These are phyloP conservation scores for Asbolus verrucosus DNA, from an alignment of 1,140 invertebrate species.

Conservation along the genomic window DNA sequence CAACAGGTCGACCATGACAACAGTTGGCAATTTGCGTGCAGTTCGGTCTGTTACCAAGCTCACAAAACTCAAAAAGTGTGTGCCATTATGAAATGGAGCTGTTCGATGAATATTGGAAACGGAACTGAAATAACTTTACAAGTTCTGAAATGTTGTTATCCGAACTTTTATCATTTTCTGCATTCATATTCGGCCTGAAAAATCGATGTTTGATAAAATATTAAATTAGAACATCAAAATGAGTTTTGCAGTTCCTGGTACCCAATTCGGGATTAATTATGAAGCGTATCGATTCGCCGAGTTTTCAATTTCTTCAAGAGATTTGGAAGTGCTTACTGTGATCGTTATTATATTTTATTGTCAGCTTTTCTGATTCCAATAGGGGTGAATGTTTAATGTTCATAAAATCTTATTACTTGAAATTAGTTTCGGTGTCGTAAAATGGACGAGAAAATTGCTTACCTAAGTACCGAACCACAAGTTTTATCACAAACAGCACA, in stretches of 20 bases:
- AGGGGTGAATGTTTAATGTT: conserved; percentile 6
- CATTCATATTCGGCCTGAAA: too few relatives aligned
- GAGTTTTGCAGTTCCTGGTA: neutral
- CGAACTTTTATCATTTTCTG: conserved; percentile 14
- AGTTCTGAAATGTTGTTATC: neutral
- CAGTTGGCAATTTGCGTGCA: conserved; percentile 15
- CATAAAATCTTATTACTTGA: neutral
- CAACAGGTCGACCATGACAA: conserved; percentile 3
- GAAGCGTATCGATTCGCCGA: neutral
- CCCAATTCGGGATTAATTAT: neutral
- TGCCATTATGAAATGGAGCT: neutral
- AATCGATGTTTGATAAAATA: neutral
- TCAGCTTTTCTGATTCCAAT: neutral
- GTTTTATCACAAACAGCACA: conserved; percentile 96
- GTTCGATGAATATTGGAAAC: conserved; percentile 7
- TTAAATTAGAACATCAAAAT: conserved; percentile 4
- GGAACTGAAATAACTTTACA: conserved; percentile 21
- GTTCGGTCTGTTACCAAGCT: neutral
- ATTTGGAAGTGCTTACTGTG: neutral
- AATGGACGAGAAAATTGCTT: conserved; percentile 53
- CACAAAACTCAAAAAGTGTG: neutral
- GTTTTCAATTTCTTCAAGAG: neutral
- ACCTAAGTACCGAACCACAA: conserved; percentile 94
- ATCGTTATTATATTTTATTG: too few relatives aligned
- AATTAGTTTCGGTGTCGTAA: conserved; percentile 14